Evolutionary conservation across 2,797 vertebrate genomes (phyloP).

Genomic region (Sebastes kiyomatsui): DNA sequence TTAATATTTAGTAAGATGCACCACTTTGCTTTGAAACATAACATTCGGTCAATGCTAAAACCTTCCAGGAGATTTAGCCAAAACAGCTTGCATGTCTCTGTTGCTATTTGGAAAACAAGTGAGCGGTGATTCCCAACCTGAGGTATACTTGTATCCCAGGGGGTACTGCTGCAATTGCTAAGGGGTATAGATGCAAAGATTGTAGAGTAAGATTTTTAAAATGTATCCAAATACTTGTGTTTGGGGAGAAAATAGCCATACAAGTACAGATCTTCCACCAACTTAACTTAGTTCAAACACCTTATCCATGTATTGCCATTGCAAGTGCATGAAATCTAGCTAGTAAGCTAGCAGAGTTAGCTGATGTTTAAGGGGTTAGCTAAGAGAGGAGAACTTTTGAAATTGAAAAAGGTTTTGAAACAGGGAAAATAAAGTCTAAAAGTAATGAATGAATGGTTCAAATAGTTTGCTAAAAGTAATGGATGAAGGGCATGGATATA

Average conservation of each 20-base stretch:
- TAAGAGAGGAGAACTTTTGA: background rate
- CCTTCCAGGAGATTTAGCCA: background rate
- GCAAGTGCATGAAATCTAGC: background rate
- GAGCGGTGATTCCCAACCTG: background rate
- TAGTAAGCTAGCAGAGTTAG: background rate
- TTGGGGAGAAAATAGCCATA: background rate
- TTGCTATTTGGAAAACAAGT: slow-evolving; percentile 15
- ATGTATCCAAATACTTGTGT: background rate
- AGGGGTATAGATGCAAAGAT: background rate
- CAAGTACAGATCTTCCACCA: background rate
- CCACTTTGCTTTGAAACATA: slow-evolving; percentile 31
- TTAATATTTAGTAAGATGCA: slow-evolving; percentile 53
- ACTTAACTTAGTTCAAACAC: background rate
- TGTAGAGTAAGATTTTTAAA: background rate
- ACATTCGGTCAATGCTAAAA: slow-evolving; percentile 19
- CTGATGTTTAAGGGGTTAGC: background rate
- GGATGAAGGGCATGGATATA: background rate
- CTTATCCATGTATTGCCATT: background rate
- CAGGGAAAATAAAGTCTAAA: background rate
- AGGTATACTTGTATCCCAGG: background rate
- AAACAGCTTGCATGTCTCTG: background rate
- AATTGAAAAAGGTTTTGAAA: background rate
- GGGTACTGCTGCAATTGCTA: background rate
- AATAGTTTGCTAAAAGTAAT: background rate
- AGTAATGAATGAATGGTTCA: background rate